Conservation (phyloP, 2,797 vertebrate genomes). For the Pangasius krempfi region DNA sequence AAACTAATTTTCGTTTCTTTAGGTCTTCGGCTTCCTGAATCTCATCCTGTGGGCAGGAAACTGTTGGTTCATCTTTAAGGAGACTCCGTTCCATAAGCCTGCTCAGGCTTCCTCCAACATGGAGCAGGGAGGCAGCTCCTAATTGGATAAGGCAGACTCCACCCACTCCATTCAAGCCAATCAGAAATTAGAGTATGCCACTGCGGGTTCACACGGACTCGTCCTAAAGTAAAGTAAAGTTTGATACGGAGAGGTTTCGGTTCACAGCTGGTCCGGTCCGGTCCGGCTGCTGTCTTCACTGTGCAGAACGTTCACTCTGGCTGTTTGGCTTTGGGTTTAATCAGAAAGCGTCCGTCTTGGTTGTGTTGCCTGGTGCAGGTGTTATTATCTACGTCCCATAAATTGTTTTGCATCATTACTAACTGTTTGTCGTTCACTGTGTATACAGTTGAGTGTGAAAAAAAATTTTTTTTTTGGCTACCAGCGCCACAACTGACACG, state of each 20-base stretch:
- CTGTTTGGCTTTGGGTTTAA: conserved; percentile 1
- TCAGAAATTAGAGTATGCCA: conserved; percentile 53
- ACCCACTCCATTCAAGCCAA: conserved; percentile 37
- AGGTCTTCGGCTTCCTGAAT: conserved; percentile 93
- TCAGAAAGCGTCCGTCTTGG: not conserved
- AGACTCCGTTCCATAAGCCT: conserved; percentile 85
- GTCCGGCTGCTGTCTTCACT: conserved; percentile 21
- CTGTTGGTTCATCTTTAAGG: conserved; percentile 95
- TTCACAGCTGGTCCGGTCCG: not conserved
- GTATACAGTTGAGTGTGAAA: not conserved
- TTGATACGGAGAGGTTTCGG: conserved; percentile 31
- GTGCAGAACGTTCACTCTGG: conserved; percentile 27
- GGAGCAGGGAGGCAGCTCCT: conserved; percentile 76
- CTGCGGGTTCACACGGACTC: conserved; percentile 49
- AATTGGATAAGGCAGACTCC: conserved; percentile 46
- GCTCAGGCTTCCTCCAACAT: conserved; percentile 63
- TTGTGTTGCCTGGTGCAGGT: not conserved
- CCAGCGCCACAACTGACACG: not conserved
- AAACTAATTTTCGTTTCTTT: not conserved
- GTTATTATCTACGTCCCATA: not conserved
- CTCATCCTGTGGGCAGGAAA: conserved; percentile 91
- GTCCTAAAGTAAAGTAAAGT: conserved; percentile 44
- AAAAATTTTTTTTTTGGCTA: not conserved
- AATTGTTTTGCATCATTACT: not conserved
- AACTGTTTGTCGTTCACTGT: not conserved